Evolutionary conservation across 2,888 invertebrate species (phyloP), one percentile per base, ranked within the genome.

Genomic region (Spatulosminthurus flaviceps): DNA sequence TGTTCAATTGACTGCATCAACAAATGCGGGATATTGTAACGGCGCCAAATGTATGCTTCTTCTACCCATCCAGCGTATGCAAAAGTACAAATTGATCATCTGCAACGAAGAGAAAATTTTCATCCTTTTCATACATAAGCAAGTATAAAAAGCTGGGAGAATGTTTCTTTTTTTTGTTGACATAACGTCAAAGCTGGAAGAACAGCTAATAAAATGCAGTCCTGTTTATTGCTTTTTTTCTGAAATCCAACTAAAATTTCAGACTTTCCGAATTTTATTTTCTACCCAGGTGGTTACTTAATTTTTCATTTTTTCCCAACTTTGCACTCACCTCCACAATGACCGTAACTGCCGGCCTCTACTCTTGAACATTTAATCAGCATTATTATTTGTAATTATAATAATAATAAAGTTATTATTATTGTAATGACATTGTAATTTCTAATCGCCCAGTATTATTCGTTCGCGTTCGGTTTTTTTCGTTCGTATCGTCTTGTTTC

Each of bases 11-110:
- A 51, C 51, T 5, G 34, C 28, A 29, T 21, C 26, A 29, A 34
- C 34, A 69, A 43, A 71, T n/a, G 21, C n/a, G 22, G 26, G n/a
- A 26, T 51, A 72, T 72, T 72, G 72, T 72, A 72, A 43, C 28
- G 24, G 24, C 22, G 72, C 72, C 72, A 72, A 72, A 21, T 19
- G 21, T 21, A 34, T n/a, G 28, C 29, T 29, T 34, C 28, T 5
- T 21, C 13, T 29, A n/a, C 34, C 21, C 34, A 9, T 29, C 21
- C 28, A 69, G n/a, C 19, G 22, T 28, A 69, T 28, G 29, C n/a
- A 69, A 28, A n/a, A n/a, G 9, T 21, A 34, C 34, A 69, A 69
- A 69, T 34, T 21, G 21, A 29, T 21, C 29, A 28, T 34, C 19
- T 21, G n/a, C 69, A 29, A 11, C 34, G 26, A 16, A 26, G 66